Conservation (phyloP, 1,140 invertebrate species). For the Theocolax elegans region DNA sequence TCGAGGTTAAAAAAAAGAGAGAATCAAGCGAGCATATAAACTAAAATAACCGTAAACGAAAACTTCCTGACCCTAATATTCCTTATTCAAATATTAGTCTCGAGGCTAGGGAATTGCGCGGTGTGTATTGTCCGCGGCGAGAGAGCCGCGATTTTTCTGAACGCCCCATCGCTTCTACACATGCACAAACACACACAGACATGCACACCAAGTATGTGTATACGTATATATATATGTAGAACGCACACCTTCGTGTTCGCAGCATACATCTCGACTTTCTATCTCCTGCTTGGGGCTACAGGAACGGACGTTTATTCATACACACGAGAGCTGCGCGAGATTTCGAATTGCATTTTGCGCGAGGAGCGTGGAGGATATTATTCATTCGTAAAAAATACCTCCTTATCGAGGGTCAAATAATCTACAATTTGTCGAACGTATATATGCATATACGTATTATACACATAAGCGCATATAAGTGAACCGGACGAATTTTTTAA, state of each 20-base stretch:
- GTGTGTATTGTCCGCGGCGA: not conserved
- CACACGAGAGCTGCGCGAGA: not conserved
- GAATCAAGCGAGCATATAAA: not conserved
- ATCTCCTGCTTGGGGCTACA: conserved; percentile 9
- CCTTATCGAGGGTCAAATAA: not conserved
- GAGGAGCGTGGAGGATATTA: conserved; percentile 1
- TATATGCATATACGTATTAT: no score
- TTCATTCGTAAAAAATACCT: not conserved
- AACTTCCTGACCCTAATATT: not conserved
- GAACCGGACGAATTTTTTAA: no score
- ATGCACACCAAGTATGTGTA: no score
- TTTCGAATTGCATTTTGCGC: conserved; percentile 22
- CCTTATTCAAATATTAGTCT: conserved; percentile 6
- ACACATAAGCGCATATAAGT: no score
- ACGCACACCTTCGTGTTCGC: not conserved
- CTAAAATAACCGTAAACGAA: not conserved
- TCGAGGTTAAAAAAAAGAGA: no score
- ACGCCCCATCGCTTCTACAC: not conserved
- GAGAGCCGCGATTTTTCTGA: not conserved
- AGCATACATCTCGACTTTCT: conserved; percentile 32
- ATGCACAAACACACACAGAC: not conserved
- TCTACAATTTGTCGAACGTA: conserved; percentile 24
- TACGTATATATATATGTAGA: no score
- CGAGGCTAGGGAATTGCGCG: not conserved
- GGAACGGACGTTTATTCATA: conserved; percentile 7